Evolutionary conservation across 2,888 invertebrate species (phyloP).

Genomic region (Eupithecia subumbrata): DNA sequence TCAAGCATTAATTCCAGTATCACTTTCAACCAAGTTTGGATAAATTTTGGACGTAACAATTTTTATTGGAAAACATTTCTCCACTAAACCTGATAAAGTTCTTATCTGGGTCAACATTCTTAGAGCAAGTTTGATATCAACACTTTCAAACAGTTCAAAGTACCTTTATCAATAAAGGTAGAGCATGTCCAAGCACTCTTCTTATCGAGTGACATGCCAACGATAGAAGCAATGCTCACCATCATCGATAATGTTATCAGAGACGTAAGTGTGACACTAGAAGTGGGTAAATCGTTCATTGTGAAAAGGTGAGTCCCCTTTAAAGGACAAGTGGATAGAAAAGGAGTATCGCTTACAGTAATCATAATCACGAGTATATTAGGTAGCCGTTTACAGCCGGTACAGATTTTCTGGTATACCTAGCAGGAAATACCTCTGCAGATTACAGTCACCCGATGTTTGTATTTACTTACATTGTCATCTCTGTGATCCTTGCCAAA

Average conservation of each 20-base stretch:
- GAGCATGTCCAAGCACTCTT: constrained; percentile 31
- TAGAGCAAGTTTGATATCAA: background rate
- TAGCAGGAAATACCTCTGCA: too few relatives aligned
- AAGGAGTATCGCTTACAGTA: too few relatives aligned
- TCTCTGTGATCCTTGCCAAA: too few relatives aligned
- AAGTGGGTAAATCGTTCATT: background rate
- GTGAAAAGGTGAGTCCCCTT: background rate
- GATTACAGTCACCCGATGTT: too few relatives aligned
- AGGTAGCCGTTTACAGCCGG: too few relatives aligned
- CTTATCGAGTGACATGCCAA: constrained; percentile 43
- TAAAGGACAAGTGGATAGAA: too few relatives aligned
- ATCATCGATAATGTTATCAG: constrained; percentile 30
- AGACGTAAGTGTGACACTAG: background rate
- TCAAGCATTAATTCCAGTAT: background rate
- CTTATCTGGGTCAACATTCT: background rate
- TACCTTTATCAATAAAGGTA: constrained; percentile 42
- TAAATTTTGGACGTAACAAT: background rate
- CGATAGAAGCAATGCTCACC: constrained; percentile 34
- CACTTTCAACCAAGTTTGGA: background rate
- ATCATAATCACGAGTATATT: too few relatives aligned
- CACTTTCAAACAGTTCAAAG: constrained; percentile 36
- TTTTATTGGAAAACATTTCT: background rate
- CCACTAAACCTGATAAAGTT: background rate
- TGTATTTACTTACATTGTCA: too few relatives aligned
- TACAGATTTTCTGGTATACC: too few relatives aligned